Evolutionary conservation across 92 coral and sea anemone genomes (phyloP), one percentile per base, ranked within the genome.

Genomic region (Siderastrea siderea): DNA sequence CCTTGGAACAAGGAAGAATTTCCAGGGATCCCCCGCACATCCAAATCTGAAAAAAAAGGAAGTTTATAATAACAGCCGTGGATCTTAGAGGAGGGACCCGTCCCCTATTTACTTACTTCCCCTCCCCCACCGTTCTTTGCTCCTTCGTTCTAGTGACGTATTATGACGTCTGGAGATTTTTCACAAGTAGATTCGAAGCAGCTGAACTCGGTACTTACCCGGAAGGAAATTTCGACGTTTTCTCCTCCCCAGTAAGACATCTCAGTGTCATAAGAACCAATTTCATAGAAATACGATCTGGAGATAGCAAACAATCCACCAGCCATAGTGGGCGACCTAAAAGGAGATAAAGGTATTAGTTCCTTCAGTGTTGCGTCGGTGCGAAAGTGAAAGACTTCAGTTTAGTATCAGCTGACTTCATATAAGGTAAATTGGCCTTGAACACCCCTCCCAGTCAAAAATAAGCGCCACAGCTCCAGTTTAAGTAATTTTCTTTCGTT

Each of bases 181-280:
- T 0, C 65, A 60, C 4, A 7, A 60, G 3, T 60, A 11, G 5
- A 26, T 26, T 26, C 0, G 38, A 26, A 49, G 60, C 9, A 19
- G 5, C 19, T 16, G 19, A 7, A 5, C n/a, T 44, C 46, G 17
- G 16, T n/a, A 86, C 83, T 74, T 75, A 98, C 99, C 96, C 99
- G 93, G 72, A 98, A 98, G 10, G 99, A 98, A 74, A 98, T 94
- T 79, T 98, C 99, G 47, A 98, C 93, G 75, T 98, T 98, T 72
- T 98, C 99, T 60, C 99, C 98, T 80, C 99, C 99, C 99, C 99
- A 98, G 90, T 91, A 98, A 47, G 98, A 94, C 99, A 98, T 98
- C 15, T 93, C 96, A 3, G 97, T 92, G 79, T 98, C 99, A 86
- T 98, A 98, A 2, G 99, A 94, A 3, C 99, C 99, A 75, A 98